Base-by-base conservation (phyloP, 2,888 invertebrate species). In the Orchestes rusci region DNA sequence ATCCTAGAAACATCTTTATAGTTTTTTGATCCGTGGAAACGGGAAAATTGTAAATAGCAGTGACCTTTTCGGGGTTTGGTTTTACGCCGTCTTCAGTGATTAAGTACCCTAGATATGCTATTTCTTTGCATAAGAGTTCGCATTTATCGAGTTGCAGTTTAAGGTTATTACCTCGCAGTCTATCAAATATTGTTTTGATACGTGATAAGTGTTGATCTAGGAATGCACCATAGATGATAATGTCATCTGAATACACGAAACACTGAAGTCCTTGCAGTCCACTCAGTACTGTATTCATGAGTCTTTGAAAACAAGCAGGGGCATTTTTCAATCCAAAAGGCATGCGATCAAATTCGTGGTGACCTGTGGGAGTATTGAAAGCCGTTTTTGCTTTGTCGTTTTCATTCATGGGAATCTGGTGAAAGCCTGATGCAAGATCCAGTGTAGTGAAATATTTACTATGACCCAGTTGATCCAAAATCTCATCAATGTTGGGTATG, bases 191-290 rank as follows among this genome's bases (percentile, higher is more conserved):
- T 46, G 52, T 45, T 19, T 12, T n/a, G n/a, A n/a, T n/a, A n/a
- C n/a, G n/a, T n/a, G n/a, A n/a, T 4, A 53, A 53, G 19, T 63
- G 62, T 12, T 54, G 51, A 18, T 54, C 43, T 3, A 64, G 16
- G 2, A 39, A 50, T 16, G 52, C 47, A 1, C 53, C 57, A 41
- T 52, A 29, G 28, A 64, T 55, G 0, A 66, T 55, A 7, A 65
- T 57, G 44, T 67, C 63, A 36, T 67, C 65, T 10, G 66, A 32
- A 43, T 65, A 68, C 0, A 64, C 60, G 17, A 67, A 57, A 39
- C 61, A 59, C 10, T 43, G 34, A 4, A 31, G 43, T 30, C 55
- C 53, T 52, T 58, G 55, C 1, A 63, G 23, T 5, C 60, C 59
- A 1, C 46, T 15, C 16, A 64, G 43, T 4, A 62, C 56, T 1